Percentiles rank a stretch among this genome's conserved stretches.
Conservation (phyloP, 2,888 invertebrate species). For the Trachelus iudaicus region DNA sequence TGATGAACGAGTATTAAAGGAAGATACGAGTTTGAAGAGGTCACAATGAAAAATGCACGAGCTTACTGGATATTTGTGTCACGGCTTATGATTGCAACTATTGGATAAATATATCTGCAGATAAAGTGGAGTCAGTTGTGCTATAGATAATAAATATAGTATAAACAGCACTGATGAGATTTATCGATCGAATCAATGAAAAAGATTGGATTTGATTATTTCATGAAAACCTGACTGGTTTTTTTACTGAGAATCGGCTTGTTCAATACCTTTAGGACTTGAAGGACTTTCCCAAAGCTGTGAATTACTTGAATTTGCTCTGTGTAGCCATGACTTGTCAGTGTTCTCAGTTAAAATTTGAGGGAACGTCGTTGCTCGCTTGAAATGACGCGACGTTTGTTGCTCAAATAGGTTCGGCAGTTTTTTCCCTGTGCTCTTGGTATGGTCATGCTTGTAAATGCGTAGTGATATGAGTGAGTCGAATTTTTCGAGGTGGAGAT, state of each 20-base stretch:
- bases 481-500: background rate
- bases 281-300: background rate
- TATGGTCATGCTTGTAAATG: background rate
- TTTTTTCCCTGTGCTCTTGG: background rate
- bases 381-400: background rate
- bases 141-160: background rate
- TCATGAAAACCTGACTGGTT: no score
- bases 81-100: no score
- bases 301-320: no score
- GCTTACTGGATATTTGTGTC: background rate
- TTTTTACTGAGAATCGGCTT: background rate
- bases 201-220: background rate
- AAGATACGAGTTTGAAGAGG: background rate
- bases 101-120: background rate
- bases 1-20: background rate
- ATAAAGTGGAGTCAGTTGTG: background rate
- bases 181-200: background rate
- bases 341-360: background rate
- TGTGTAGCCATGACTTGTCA: background rate
- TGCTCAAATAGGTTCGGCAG: background rate
- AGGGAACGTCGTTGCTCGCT: background rate
- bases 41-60: background rate
- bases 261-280: background rate
- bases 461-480: background rate
- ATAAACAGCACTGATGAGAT: background rate